Evolutionary conservation across 2,888 invertebrate species (phyloP).

Genomic region (Dusona sp.): DNA sequence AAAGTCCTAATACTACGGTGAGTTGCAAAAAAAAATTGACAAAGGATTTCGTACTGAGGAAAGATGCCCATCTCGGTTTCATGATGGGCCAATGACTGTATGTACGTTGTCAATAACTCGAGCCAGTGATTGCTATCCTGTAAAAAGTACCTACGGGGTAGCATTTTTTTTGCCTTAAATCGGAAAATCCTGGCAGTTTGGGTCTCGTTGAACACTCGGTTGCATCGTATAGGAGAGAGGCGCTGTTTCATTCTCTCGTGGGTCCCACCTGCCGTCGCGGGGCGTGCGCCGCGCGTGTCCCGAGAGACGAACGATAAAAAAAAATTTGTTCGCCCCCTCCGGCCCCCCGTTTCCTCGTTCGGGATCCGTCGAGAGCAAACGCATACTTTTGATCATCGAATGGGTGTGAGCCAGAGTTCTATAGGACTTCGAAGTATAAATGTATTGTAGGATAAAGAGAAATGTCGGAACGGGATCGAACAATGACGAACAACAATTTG

Average conservation of each 20-base stretch:
- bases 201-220: slow-evolving; percentile 6
- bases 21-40: neutral
- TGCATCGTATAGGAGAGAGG: neutral
- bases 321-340: slow-evolving; percentile 63
- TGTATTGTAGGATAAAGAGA: no score
- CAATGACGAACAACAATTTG: no score
- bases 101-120: neutral
- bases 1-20: neutral
- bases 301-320: slow-evolving; percentile 61
- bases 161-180: slow-evolving; percentile 17
- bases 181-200: slow-evolving; percentile 24
- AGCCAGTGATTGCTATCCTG: slow-evolving; percentile 10
- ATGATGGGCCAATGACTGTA: neutral
- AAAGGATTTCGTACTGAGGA: neutral
- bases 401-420: slow-evolving; percentile 6
- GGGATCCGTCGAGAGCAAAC: slow-evolving; percentile 77
- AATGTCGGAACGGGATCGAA: no score
- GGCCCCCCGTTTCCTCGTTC: slow-evolving; percentile 73
- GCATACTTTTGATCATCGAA: slow-evolving; percentile 32
- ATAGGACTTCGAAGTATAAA: slow-evolving; percentile 34
- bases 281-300: slow-evolving; percentile 71
- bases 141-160: slow-evolving; percentile 11
- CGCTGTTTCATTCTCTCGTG: slow-evolving; percentile 44
- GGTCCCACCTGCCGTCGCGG: slow-evolving; percentile 73
- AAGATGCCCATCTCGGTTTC: neutral